Evolutionary conservation across 2,797 vertebrate genomes (phyloP), one percentile per base, ranked within the genome.

Genomic region (Bufotes viridis): DNA sequence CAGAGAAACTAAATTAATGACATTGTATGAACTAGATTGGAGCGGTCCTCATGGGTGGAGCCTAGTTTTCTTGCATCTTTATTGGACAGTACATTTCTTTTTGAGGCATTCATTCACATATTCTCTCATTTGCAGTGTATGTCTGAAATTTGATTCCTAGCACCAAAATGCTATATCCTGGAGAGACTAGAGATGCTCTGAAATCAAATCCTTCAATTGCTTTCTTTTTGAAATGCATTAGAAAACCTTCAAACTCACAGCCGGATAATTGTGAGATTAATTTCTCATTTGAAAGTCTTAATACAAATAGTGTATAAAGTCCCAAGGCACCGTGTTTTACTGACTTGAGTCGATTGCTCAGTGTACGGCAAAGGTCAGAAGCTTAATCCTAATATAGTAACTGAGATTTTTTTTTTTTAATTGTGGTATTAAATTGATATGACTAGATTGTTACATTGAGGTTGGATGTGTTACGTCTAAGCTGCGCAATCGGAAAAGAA

Each of bases 191-290:
- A 72, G 15, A 72, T 42, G 17, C 69, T 72, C 15, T 17, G 14
- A 72, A 72, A 20, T 42, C 0, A 42, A 72, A 72, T 72, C 8
- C 14, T 20, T 18, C 15, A 72, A 42, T 72, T 72, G 42, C 17
- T 42, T 72, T 42, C 7, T 10, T 11, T 34, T 72, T 42, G 2
- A 2, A 42, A 18, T 42, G 29, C 69, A 20, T 72, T 72, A 42
- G 69, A 72, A 72, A 72, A 72, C 69, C 29, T 42, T 29, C 20
- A 29, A 29, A 29, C 67, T 29, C 67, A 29, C 67, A 70, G 67
- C 13, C 67, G 15, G 69, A 72, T 72, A 72, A 72, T 18, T 72
- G 29, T 42, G 69, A 72, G 69, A 72, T 72, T 72, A 72, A 72
- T 72, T 72, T 72, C 69, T 42, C 15, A 42, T 72, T 18, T 34